Percentiles rank a stretch among this genome's conserved stretches.
Evolutionary conservation across 1,140 invertebrate species (phyloP).

Genomic region (Drepana arcuata): DNA sequence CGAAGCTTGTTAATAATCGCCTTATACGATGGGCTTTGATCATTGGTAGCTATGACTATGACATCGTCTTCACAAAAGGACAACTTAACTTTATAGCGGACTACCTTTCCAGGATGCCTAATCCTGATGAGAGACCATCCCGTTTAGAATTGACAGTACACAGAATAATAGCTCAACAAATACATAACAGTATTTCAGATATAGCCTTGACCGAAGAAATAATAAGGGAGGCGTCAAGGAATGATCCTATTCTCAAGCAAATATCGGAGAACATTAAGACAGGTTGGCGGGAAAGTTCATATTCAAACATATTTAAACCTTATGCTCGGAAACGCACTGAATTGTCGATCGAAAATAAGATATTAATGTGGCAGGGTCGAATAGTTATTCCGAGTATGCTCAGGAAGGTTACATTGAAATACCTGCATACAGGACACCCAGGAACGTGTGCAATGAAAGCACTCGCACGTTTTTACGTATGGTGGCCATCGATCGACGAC

Average conservation of each 20-base stretch:
- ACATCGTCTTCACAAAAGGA: neutral
- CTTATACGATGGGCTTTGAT: neutral
- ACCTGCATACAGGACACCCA: conserved; percentile 31
- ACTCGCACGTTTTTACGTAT: conserved; percentile 41
- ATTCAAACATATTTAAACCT: too few species aligned
- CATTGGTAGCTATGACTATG: conserved; percentile 1
- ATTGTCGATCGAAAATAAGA: conserved; percentile 2
- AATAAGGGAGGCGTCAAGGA: conserved; percentile 2
- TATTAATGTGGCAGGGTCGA: conserved; percentile 26
- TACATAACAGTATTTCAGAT: too few species aligned
- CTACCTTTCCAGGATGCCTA: neutral
- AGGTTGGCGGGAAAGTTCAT: too few species aligned
- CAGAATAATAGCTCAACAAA: too few species aligned
- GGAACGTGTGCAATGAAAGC: conserved; percentile 34
- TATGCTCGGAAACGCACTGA: too few species aligned
- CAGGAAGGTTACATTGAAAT: conserved; percentile 18
- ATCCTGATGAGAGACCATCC: conserved; percentile 7
- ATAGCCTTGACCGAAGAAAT: too few species aligned
- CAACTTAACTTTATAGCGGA: neutral
- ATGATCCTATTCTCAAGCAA: conserved; percentile 14
- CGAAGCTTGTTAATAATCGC: conserved; percentile 1
- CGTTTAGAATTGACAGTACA: conserved; percentile 8
- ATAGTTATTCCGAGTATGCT: conserved; percentile 24
- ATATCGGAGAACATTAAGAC: conserved; percentile 13
- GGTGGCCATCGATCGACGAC: conserved; percentile 19